A percentile compares a stretch with the other conserved stretches of the same genome.
These are phyloP conservation scores for Neuroterus valhalla DNA, from an alignment of 1,140 invertebrate species.

Conservation along the genomic window DNA sequence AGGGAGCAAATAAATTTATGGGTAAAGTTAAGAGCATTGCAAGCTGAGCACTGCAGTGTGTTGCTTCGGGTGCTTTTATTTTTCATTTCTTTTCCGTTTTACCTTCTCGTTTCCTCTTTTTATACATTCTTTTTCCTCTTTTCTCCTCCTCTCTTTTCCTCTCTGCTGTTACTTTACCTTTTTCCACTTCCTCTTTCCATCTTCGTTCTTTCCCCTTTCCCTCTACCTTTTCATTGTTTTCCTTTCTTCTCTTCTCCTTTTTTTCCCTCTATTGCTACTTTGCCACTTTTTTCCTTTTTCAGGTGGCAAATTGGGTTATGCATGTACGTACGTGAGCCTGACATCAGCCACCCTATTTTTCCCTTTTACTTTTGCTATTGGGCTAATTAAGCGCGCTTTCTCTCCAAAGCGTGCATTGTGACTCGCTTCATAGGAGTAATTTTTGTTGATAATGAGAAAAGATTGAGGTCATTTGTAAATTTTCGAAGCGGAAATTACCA, in stretches of 20 bases:
- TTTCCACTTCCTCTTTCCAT: slow-evolving; percentile 33
- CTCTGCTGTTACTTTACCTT: background rate
- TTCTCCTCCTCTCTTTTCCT: too few species aligned
- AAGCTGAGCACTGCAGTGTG: slow-evolving; percentile 58
- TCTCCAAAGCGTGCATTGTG: background rate
- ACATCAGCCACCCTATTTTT: slow-evolving; percentile 47
- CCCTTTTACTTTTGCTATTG: slow-evolving; percentile 36
- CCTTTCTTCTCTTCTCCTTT: slow-evolving; percentile 18
- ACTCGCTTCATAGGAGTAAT: background rate
- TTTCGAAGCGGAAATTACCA: background rate
- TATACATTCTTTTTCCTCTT: slow-evolving; percentile 35
- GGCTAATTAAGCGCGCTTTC: slow-evolving; percentile 54
- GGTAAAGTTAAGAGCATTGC: slow-evolving; percentile 68
- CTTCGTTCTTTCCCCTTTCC: slow-evolving; percentile 23
- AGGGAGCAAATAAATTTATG: slow-evolving; percentile 69
- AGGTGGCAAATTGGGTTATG: slow-evolving; percentile 56
- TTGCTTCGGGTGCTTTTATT: slow-evolving; percentile 55
- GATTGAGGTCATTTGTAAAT: background rate
- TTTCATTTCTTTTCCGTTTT: slow-evolving; percentile 53
- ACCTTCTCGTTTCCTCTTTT: slow-evolving; percentile 10
- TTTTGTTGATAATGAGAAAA: background rate
- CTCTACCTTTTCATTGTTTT: slow-evolving; percentile 36
- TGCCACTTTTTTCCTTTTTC: slow-evolving; percentile 40
- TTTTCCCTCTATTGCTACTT: slow-evolving; percentile 29
- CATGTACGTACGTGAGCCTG: slow-evolving; percentile 33